Percentiles rank a stretch among this genome's conserved stretches.
Evolutionary conservation across 2,888 invertebrate species (phyloP).

Genomic region (Oligia strigilis): DNA sequence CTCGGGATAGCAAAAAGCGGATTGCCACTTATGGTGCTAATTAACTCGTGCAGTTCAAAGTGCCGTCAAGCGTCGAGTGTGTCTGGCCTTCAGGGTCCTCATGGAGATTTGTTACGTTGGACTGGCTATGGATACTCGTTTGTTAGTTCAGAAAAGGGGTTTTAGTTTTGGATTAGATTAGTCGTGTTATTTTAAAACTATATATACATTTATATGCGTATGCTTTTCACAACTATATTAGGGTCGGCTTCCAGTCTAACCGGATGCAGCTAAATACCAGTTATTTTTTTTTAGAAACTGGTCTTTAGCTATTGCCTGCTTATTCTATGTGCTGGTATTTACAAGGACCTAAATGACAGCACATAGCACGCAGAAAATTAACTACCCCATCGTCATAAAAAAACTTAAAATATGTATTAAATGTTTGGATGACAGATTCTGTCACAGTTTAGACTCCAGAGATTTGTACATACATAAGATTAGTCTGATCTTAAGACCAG

Average conservation of each 20-base stretch:
- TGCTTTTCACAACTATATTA: neutral
- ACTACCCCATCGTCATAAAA: neutral
- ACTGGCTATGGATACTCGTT: slow-evolving; percentile 7
- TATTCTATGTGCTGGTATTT: neutral
- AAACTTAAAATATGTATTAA: too few relatives aligned
- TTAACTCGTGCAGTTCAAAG: slow-evolving; percentile 65
- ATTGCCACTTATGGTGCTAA: slow-evolving; percentile 66
- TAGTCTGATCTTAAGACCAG: neutral
- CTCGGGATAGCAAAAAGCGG: slow-evolving; percentile 63
- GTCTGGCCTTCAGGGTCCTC: slow-evolving; percentile 61
- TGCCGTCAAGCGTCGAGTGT: slow-evolving; percentile 62
- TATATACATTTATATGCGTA: neutral
- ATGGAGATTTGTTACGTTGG: slow-evolving; percentile 46
- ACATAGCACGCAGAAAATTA: neutral
- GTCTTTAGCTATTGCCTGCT: neutral
- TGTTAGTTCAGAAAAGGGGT: slow-evolving; percentile 22
- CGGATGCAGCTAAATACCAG: neutral
- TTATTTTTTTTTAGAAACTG: neutral
- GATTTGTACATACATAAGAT: neutral
- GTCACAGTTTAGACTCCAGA: neutral
- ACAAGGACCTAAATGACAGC: neutral
- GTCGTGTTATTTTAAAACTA: neutral
- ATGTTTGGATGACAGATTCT: too few relatives aligned
- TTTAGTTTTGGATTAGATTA: neutral
- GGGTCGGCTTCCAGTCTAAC: neutral